Evolutionary conservation across 2,113 vertebrate genomes (phyloP).

Genomic region (Callithrix jacchus): DNA sequence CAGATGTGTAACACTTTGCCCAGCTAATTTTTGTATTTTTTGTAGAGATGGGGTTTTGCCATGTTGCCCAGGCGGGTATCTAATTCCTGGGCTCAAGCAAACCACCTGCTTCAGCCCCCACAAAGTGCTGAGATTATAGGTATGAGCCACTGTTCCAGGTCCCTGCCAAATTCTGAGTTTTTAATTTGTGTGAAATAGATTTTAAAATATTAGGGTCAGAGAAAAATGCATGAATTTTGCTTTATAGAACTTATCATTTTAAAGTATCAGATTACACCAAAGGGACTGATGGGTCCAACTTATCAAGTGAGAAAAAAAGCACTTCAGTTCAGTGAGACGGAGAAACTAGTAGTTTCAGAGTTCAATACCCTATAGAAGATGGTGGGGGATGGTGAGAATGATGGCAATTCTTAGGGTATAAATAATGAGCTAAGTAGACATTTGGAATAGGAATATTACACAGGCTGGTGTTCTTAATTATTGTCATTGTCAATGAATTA

Average conservation of each 20-base stretch:
- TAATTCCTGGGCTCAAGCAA: too few relatives aligned
- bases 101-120: too few relatives aligned
- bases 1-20: too few relatives aligned
- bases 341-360: neutral
- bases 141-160: too few relatives aligned
- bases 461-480: neutral
- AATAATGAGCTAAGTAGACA: neutral
- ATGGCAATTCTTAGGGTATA: neutral
- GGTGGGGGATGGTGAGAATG: too few relatives aligned
- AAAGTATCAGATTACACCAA: neutral
- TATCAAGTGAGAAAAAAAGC: constrained; percentile 2
- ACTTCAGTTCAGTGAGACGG: neutral
- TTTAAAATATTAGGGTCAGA: neutral
- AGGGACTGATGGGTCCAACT: neutral
- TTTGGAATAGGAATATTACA: neutral
- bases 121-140: too few relatives aligned
- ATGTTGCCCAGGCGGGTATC: too few relatives aligned
- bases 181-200: neutral
- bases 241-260: neutral
- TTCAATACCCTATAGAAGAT: neutral
- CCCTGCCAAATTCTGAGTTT: neutral
- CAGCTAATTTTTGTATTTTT: too few relatives aligned
- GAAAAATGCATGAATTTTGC: neutral
- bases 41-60: too few relatives aligned
- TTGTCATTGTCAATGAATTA: neutral